Evolutionary conservation across 2,113 vertebrate genomes (phyloP).

Genomic region (Miniopterus natalensis): DNA sequence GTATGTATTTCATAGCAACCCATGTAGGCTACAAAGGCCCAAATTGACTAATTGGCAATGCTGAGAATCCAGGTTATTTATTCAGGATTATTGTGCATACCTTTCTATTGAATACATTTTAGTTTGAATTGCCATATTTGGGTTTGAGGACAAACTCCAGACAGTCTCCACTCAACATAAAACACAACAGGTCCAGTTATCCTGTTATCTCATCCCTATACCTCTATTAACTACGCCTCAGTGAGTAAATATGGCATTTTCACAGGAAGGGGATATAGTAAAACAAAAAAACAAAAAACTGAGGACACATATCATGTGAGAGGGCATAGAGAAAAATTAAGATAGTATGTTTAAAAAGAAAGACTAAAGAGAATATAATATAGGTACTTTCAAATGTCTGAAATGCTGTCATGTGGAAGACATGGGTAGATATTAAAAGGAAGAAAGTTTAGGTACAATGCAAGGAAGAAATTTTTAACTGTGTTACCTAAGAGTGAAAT

Average conservation of each 20-base stretch:
- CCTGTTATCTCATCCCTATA: neutral
- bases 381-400: neutral
- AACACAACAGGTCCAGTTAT: neutral
- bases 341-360: neutral
- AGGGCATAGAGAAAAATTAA: neutral
- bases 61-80: neutral
- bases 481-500: neutral
- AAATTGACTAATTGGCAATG: neutral
- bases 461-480: neutral
- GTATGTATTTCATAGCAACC: neutral
- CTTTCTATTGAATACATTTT: neutral
- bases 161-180: neutral
- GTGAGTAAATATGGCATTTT: neutral
- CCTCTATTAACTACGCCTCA: neutral
- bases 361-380: neutral
- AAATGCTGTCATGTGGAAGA: neutral
- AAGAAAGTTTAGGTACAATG: neutral
- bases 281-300: neutral
- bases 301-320: neutral
- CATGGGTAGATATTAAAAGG: neutral
- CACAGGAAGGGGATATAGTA: neutral
- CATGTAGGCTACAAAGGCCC: neutral
- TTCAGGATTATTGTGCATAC: neutral
- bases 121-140: neutral
- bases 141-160: neutral